Base-by-base conservation (phyloP, 2,113 vertebrate genomes). In the Gracilinanus agilis region DNA sequence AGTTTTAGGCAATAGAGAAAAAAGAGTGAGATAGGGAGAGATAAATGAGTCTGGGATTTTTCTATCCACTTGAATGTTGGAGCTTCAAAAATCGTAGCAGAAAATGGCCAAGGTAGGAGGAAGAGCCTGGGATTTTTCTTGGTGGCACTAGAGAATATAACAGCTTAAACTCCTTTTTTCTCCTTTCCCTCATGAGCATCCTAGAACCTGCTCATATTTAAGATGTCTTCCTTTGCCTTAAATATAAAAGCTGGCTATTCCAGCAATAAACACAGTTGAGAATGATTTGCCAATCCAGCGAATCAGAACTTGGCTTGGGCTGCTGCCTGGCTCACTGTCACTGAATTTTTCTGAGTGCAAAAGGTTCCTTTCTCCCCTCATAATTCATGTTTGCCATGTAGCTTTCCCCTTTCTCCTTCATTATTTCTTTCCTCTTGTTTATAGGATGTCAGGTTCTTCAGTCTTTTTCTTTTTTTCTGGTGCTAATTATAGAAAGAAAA, bases 401-500 rank as follows among this genome's bases (percentile, higher is more conserved):
- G 0, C 24, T 53, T 55, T 34, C 55, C 90, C 0, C 12, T 44
- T 29, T 2, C 9, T 54, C 53, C 0, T 2, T 3, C 54, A 53
- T 55, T 90, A 27, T 9, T 19, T n/a, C 67, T 75, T 92, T 95
- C 75, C 88, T 44, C 92, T 83, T 92, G 91, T 90, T 92, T 89
- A 9, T 40, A 44, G 53, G 53, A 91, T 90, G 89, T 83, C 49
- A 55, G 55, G 44, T 94, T 89, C 67, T 92, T 58, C 49, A 55
- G 55, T 27, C 56, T 54, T 55, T 13, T 13, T 12, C 5, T 55
- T 92, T 34, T 25, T 53, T 67, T 9, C 8, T 16, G 55, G 11
- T 29, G 53, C 91, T 95, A 92, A 94, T 93, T 94, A 34, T 10
- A 90, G 67, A 97, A 95, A 67, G n/a, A 93, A 94, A 44, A 90